Percentiles rank a stretch among this genome's conserved stretches.
Evolutionary conservation across 1,140 invertebrate genomes (phyloP).

Genomic region (Sinella curviseta): DNA sequence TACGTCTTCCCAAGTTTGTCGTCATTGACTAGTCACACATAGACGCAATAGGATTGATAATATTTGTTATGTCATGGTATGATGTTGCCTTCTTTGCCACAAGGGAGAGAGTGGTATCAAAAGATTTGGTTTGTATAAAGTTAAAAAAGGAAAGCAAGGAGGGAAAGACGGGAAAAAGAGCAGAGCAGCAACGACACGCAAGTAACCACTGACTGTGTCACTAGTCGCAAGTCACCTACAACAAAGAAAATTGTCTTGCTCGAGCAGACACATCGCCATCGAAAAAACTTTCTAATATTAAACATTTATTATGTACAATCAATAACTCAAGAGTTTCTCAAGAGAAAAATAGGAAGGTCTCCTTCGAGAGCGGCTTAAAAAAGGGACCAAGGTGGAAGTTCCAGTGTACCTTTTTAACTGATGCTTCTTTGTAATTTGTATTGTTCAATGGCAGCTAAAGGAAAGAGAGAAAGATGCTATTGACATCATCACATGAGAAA

Average conservation of each 20-base stretch:
- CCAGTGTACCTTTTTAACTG: neutral
- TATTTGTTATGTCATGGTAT: neutral
- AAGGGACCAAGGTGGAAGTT: neutral
- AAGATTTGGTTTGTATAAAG: neutral
- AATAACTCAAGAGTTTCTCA: neutral
- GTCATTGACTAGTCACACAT: neutral
- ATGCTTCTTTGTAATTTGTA: too few species aligned
- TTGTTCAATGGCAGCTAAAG: too few species aligned
- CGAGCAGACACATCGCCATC: neutral
- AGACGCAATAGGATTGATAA: neutral
- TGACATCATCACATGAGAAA: too few species aligned
- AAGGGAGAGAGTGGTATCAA: constrained; percentile 2
- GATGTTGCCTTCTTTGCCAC: neutral
- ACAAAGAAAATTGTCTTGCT: neutral
- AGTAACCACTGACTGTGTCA: neutral
- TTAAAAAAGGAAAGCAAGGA: neutral
- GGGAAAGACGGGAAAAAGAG: neutral
- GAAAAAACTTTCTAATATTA: neutral
- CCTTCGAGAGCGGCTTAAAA: neutral
- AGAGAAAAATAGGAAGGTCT: neutral
- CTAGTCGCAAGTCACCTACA: neutral
- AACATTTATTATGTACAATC: neutral
- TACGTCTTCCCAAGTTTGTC: neutral
- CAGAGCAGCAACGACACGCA: neutral
- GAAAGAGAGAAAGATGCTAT: too few species aligned